phyloP scores from a whole-genome alignment of 2,888 invertebrate species.

The Steromphala cineraria region DNA sequence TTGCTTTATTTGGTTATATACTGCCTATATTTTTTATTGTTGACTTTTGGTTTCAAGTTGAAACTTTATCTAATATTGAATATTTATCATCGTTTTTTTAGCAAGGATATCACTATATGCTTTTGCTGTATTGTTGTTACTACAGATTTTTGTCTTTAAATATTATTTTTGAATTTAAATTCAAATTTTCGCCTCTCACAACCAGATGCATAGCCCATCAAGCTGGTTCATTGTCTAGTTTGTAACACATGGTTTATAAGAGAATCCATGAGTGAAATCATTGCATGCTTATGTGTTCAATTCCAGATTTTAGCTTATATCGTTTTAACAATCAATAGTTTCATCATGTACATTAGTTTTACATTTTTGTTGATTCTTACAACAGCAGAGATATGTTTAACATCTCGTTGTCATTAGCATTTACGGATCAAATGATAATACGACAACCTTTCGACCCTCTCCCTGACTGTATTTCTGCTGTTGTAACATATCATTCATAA shows the following conservation, averaged over 20 bases:
- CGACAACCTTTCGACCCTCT: neutral
- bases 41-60: neutral
- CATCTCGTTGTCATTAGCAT: neutral
- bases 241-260: no score
- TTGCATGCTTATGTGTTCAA: conserved; percentile 17
- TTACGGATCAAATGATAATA: conserved; percentile 1
- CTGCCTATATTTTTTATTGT: neutral
- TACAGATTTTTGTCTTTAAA: no score
- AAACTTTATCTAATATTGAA: neutral
- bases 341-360: neutral
- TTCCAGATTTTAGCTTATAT: conserved; percentile 6
- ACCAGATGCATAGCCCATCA: no score
- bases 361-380: neutral
- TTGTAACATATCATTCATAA: neutral
- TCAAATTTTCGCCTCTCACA: no score
- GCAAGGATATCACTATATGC: neutral
- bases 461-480: conserved; percentile 8
- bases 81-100: neutral
- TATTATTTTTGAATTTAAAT: no score
- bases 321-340: conserved; percentile 7
- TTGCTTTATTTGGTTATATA: neutral
- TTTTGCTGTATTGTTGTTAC: no score
- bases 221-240: no score
- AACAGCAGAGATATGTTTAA: neutral
- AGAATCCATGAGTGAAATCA: neutral